Conservation (phyloP, 2,113 vertebrate species). For the Condylura cristata region DNA sequence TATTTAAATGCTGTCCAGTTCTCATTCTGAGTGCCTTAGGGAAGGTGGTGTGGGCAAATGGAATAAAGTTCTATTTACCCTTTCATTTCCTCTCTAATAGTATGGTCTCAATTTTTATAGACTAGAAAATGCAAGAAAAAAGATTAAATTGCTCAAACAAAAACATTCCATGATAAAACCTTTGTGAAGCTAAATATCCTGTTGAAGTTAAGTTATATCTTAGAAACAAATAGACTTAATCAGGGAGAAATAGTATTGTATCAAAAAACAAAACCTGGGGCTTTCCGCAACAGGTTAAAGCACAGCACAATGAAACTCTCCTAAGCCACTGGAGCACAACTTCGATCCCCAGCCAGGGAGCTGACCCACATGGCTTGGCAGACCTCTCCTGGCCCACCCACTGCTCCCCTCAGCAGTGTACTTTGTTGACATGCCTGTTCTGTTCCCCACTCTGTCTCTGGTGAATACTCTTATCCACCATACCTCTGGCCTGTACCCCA, state of each 20-base stretch:
- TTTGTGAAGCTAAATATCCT: not conserved
- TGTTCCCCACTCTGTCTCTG: too few relatives aligned
- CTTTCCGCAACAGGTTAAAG: too few relatives aligned
- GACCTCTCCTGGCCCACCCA: too few relatives aligned
- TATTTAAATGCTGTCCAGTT: too few relatives aligned
- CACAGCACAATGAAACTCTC: too few relatives aligned
- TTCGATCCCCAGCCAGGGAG: too few relatives aligned
- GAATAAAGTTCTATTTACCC: not conserved
- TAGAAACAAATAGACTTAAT: not conserved
- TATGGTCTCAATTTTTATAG: not conserved
- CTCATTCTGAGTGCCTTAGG: not conserved
- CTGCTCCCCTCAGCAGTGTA: too few relatives aligned
- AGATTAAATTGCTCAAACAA: not conserved
- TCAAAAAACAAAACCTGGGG: not conserved
- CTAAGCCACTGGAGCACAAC: too few relatives aligned
- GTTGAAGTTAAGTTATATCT: not conserved
- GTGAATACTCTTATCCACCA: too few relatives aligned
- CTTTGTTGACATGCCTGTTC: too few relatives aligned
- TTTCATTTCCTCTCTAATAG: not conserved
- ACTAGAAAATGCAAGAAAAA: slow-evolving; percentile 33
- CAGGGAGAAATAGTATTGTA: not conserved
- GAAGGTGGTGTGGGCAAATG: rapidly evolving
- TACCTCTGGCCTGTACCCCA: too few relatives aligned
- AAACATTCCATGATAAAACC: not conserved
- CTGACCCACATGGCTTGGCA: too few relatives aligned